phyloP scores from a whole-genome alignment of 1,140 invertebrate genomes.

The Trichoplusia ni region DNA sequence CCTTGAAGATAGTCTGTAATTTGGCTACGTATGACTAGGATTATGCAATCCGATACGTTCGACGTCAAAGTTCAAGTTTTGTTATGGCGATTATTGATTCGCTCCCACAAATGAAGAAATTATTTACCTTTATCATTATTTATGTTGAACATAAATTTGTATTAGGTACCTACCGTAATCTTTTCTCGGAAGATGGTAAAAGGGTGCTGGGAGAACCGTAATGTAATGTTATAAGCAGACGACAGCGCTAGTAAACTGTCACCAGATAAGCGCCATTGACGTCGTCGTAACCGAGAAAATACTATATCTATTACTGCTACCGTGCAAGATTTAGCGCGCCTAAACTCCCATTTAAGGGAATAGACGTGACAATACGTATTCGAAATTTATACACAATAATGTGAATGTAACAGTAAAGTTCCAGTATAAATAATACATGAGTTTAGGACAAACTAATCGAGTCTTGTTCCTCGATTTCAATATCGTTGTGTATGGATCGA shows the following conservation, averaged over 20 bases:
- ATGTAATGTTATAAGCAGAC: constrained; percentile 7
- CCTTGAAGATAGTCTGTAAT: constrained; percentile 10
- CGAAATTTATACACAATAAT: background rate
- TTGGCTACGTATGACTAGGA: constrained; percentile 12
- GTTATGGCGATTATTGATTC: background rate
- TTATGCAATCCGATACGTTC: constrained; percentile 6
- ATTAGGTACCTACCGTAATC: constrained; percentile 6
- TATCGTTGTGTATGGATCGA: background rate
- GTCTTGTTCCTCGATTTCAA: background rate
- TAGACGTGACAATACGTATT: background rate
- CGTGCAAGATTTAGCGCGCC: background rate
- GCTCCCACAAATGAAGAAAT: background rate
- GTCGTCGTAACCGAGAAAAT: background rate
- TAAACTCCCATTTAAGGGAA: background rate
- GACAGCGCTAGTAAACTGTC: background rate
- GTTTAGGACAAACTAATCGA: background rate
- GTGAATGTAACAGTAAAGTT: background rate
- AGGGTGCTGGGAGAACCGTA: constrained; percentile 8
- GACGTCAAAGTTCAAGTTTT: constrained; percentile 15
- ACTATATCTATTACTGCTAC: background rate
- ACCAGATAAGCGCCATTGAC: background rate
- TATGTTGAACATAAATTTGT: constrained; percentile 1
- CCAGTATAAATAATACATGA: background rate
- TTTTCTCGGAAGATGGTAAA: constrained; percentile 6
- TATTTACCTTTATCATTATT: constrained; percentile 3